A percentile compares a stretch with the other conserved stretches of the same genome.
These are phyloP conservation scores for Aix galericulata DNA, from an alignment of 2,113 vertebrate species.

Conservation along the genomic window DNA sequence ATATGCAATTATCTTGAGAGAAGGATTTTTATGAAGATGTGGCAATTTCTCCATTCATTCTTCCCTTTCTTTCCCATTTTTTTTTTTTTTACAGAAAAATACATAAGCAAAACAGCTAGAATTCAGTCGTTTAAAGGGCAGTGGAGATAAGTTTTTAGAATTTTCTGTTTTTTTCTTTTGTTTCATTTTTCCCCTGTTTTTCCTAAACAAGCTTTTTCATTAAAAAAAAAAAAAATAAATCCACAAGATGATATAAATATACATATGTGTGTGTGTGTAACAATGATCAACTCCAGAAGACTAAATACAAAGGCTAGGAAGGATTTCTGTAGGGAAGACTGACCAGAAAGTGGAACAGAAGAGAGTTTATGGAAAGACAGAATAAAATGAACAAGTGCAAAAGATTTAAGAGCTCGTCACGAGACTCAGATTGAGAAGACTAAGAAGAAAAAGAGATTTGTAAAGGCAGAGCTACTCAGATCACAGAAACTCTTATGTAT, in stretches of 20 bases:
- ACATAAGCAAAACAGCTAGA: neutral
- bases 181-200: accelerated
- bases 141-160: neutral
- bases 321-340: neutral
- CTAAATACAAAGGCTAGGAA: neutral
- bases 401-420: neutral
- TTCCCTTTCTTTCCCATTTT: neutral
- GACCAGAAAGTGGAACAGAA: neutral
- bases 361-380: neutral
- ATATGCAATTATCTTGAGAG: neutral
- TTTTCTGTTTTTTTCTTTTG: neutral
- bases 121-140: neutral
- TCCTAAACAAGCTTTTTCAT: accelerated
- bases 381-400: neutral
- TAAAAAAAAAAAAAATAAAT: neutral
- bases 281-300: neutral
- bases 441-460: neutral
- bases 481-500: neutral
- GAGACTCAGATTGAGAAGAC: neutral
- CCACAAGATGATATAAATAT: neutral
- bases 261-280: neutral
- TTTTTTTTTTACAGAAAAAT: neutral
- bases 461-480: neutral
- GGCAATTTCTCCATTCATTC: neutral
- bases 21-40: neutral